These are phyloP conservation scores for Apostichopus japonicus DNA, from an alignment of 35 echinoderm and acorn worm genomes.

Conservation along the genomic window DNA sequence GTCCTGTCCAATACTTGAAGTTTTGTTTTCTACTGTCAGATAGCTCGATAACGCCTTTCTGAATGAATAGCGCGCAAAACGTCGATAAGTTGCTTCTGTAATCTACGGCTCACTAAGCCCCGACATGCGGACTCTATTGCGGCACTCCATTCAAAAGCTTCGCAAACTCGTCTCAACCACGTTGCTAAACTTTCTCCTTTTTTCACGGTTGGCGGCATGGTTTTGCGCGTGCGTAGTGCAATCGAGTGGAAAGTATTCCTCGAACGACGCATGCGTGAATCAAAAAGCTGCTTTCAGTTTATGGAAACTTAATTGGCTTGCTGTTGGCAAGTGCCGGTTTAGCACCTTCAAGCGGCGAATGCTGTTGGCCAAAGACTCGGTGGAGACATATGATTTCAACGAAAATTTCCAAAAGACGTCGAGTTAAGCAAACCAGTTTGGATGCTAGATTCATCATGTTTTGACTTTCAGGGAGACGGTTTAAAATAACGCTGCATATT, in stretches of 20 bases:
- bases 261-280: constrained; percentile 17
- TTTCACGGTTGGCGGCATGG: constrained; percentile 46
- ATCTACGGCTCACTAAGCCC: constrained; percentile 36
- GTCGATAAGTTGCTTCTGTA: constrained; percentile 35
- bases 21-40: constrained; percentile 10
- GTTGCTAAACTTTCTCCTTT: constrained; percentile 22
- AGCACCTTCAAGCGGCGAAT: constrained; percentile 23
- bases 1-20: constrained; percentile 35
- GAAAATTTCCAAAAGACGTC: not conserved
- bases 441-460: not conserved
- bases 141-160: constrained; percentile 21
- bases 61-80: constrained; percentile 35
- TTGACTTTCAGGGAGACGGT: not conserved
- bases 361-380: constrained; percentile 24
- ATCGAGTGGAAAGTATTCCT: constrained; percentile 29
- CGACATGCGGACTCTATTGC: constrained; percentile 4
- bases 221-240: constrained; percentile 46
- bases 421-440: constrained; percentile 6
- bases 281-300: not conserved
- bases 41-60: constrained; percentile 39
- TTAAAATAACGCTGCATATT: too few relatives aligned
- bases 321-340: constrained; percentile 46
- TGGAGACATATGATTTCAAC: constrained; percentile 20
- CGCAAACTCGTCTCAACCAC: constrained; percentile 31
- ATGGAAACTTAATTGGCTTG: constrained; percentile 46